Conservation (phyloP, 1,140 invertebrate species). For the Antheraea pernyi region DNA sequence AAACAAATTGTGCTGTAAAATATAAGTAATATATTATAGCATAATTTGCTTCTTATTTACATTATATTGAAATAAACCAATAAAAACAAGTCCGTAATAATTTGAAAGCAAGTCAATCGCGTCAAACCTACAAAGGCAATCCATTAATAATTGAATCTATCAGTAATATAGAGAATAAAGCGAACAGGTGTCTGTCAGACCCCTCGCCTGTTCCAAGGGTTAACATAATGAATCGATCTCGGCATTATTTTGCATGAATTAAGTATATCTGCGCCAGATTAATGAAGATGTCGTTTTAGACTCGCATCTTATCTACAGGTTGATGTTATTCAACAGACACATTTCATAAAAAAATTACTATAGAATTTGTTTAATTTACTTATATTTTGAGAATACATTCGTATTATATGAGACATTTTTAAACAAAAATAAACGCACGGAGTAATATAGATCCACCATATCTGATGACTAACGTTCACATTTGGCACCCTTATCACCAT, state of each 20-base stretch:
- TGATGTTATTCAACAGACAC: conserved; percentile 21
- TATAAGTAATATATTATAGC: too few species aligned
- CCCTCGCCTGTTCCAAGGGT: conserved; percentile 26
- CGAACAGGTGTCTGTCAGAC: not conserved
- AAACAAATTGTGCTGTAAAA: too few species aligned
- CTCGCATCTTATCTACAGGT: conserved; percentile 36
- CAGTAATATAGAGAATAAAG: not conserved
- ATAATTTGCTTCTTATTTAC: too few species aligned
- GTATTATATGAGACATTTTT: too few species aligned
- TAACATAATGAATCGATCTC: conserved; percentile 43
- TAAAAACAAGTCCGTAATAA: not conserved
- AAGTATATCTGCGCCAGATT: conserved; percentile 60
- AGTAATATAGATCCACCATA: too few species aligned
- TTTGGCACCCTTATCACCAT: too few species aligned
- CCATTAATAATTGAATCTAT: not conserved
- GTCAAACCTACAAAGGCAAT: not conserved
- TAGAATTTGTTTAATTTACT: too few species aligned
- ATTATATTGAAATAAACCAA: not conserved
- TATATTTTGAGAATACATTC: too few species aligned
- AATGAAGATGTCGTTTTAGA: conserved; percentile 57
- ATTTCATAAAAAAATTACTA: not conserved
- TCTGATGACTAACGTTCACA: too few species aligned
- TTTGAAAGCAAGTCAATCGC: not conserved
- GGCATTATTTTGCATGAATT: conserved; percentile 72
- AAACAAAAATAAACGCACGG: too few species aligned